Percentiles rank a stretch among this genome's conserved stretches.
phyloP scores from a whole-genome alignment of 2,797 vertebrate genomes.

The Mycteria americana region DNA sequence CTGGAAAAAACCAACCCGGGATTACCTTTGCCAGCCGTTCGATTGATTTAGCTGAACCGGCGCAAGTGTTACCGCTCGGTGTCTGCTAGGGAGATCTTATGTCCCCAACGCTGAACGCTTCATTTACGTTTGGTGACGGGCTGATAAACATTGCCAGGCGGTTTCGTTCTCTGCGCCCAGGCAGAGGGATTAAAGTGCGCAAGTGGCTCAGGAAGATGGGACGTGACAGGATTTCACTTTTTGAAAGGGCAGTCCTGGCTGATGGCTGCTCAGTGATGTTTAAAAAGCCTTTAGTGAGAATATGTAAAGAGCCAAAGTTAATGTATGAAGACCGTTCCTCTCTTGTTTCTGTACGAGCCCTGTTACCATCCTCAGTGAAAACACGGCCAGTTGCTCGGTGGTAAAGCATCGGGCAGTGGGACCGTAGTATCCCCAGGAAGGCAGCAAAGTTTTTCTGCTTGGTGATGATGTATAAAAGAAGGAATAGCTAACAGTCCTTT shows the following conservation, averaged over 20 bases:
- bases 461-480: background rate
- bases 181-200: background rate
- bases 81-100: background rate
- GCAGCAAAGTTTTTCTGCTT: background rate
- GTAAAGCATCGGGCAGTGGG: rapidly evolving
- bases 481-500: rapidly evolving
- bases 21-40: background rate
- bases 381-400: rapidly evolving
- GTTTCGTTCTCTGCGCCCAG: background rate
- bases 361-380: background rate
- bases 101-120: rapidly evolving
- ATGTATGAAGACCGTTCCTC: background rate
- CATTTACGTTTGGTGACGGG: background rate
- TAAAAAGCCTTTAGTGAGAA: background rate
- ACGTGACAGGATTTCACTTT: background rate
- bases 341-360: background rate
- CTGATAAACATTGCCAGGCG: background rate
- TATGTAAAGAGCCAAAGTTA: background rate
- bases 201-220: background rate
- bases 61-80: background rate
- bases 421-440: background rate
- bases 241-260: background rate
- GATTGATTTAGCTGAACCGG: background rate
- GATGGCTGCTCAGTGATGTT: background rate
- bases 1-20: background rate